These are phyloP conservation scores for Isaurus tuberculatus DNA, from an alignment of 92 coral and sea anemone genomes.

Conservation along the genomic window DNA sequence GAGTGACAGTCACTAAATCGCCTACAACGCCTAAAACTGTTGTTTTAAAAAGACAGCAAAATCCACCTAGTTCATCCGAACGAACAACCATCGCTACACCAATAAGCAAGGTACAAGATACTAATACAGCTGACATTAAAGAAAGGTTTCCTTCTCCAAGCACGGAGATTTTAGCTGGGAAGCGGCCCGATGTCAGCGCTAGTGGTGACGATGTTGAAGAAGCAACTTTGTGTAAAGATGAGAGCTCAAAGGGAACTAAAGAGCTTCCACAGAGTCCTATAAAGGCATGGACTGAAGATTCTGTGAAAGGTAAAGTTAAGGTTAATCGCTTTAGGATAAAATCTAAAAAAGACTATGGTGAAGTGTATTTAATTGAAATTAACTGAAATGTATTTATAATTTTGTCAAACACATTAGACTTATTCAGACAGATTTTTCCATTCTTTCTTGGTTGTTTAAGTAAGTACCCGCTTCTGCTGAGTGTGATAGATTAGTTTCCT, in stretches of 20 bases:
- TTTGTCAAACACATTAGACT: no score
- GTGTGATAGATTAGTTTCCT: no score
- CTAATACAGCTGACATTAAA: not conserved
- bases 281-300: conserved; percentile 85
- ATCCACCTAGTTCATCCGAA: conserved; percentile 14
- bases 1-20: conserved; percentile 81
- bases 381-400: no score
- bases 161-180: not conserved
- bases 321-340: not conserved
- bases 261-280: conserved; percentile 67
- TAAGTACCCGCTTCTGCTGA: no score
- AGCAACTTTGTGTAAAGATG: conserved; percentile 33
- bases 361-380: no score
- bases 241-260: conserved; percentile 22
- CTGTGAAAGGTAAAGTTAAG: conserved; percentile 30
- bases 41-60: conserved; percentile 47
- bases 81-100: conserved; percentile 17
- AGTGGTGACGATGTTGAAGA: conserved; percentile 45
- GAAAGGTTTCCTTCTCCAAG: not conserved
- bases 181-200: not conserved
- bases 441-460: no score
- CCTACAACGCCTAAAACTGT: conserved; percentile 76
- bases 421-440: no score
- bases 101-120: conserved; percentile 22
- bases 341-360: no score